Percentiles rank a stretch among this genome's conserved stretches.
Conservation (phyloP, 2,113 vertebrate genomes). For the Rostratula benghalensis region DNA sequence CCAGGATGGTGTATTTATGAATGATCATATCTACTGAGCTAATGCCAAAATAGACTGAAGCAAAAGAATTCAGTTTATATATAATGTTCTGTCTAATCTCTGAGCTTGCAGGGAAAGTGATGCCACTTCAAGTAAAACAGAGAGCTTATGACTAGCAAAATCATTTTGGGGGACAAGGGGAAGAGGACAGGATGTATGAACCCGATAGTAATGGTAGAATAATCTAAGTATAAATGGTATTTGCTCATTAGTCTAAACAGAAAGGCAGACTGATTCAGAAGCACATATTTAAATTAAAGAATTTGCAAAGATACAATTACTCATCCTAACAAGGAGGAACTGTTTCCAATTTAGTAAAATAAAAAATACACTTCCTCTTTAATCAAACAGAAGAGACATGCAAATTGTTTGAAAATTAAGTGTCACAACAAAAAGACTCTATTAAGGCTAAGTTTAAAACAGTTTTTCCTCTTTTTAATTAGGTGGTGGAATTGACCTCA, state of each 20-base stretch:
- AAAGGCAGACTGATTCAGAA: neutral
- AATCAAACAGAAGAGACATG: neutral
- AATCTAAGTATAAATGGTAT: neutral
- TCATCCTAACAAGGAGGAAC: neutral
- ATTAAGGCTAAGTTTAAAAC: neutral
- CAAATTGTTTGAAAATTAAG: neutral
- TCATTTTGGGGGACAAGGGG: rapidly evolving
- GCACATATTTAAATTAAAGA: neutral
- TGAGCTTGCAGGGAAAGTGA: neutral
- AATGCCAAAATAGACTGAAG: neutral
- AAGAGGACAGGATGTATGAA: no score
- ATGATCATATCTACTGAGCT: neutral
- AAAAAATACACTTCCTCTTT: neutral
- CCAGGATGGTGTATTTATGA: neutral
- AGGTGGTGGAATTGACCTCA: neutral
- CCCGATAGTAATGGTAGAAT: neutral
- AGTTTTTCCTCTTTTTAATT: neutral
- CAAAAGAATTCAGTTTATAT: neutral
- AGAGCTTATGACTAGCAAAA: neutral
- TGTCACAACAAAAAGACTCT: neutral
- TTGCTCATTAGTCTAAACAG: neutral
- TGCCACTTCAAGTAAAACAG: neutral
- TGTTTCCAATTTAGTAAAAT: neutral
- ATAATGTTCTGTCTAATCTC: neutral
- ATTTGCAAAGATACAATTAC: neutral